These are phyloP conservation scores for Chymomyza costata DNA, from an alignment of 1,140 invertebrate genomes.

Conservation along the genomic window DNA sequence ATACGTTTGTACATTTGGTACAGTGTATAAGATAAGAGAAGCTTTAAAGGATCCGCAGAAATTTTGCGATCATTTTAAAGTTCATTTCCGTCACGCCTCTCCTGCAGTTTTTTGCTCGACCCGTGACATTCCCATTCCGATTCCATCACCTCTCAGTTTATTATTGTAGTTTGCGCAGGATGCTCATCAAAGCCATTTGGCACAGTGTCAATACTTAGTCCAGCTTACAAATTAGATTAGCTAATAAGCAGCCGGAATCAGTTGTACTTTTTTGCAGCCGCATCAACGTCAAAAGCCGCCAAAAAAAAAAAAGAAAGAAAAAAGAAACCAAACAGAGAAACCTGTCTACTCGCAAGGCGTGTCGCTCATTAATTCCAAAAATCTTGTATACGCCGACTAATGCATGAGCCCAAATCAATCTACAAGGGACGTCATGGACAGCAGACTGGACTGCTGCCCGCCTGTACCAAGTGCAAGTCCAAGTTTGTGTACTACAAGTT, in stretches of 20 bases:
- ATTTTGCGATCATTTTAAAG: no score
- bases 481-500: not conserved
- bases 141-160: no score
- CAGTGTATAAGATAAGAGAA: no score
- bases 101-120: no score
- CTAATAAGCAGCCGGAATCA: slow-evolving; percentile 42
- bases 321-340: not conserved
- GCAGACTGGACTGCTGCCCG: slow-evolving; percentile 9
- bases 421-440: slow-evolving; percentile 13
- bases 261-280: no score
- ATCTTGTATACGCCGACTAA: slow-evolving; percentile 18
- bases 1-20: no score
- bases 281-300: no score
- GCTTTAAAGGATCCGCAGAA: no score
- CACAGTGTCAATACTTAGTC: not conserved
- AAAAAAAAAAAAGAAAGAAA: not conserved
- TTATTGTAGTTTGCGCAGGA: no score
- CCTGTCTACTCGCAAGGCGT: slow-evolving; percentile 32
- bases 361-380: slow-evolving; percentile 50
- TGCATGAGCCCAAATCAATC: slow-evolving; percentile 51
- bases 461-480: not conserved
- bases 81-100: no score
- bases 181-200: no score
- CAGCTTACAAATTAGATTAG: slow-evolving; percentile 50
- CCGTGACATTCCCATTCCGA: slow-evolving; percentile 26